Evolutionary conservation across 2,797 vertebrate species (phyloP).

Genomic region (Rhodeus uyekii): DNA sequence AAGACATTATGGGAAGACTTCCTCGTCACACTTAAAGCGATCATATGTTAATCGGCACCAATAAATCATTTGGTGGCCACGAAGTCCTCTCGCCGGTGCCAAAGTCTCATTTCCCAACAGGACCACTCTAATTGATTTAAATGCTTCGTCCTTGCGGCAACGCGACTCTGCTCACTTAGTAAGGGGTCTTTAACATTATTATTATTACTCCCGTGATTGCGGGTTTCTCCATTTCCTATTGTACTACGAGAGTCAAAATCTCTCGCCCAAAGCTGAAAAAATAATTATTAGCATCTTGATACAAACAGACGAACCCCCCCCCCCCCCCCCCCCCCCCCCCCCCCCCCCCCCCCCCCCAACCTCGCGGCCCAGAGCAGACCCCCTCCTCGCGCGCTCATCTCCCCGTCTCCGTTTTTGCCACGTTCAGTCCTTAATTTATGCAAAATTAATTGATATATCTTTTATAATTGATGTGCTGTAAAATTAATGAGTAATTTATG

Average conservation of each 20-base stretch:
- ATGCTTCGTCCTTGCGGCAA: slow-evolving; percentile 94
- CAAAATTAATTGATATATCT: slow-evolving; percentile 99
- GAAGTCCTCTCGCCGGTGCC: slow-evolving; percentile 84
- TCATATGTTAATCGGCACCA: slow-evolving; percentile 84
- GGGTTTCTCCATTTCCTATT: slow-evolving; percentile 80
- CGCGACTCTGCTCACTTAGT: slow-evolving; percentile 95
- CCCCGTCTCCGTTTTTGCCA: slow-evolving; percentile 78
- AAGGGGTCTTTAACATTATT: slow-evolving; percentile 98
- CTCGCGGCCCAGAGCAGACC: slow-evolving; percentile 73
- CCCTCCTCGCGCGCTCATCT: slow-evolving; percentile 85
- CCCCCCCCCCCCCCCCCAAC: slow-evolving; percentile 18
- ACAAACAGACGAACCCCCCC: slow-evolving; percentile 92
- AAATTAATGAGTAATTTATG: slow-evolving; percentile 99
- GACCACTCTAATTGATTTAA: slow-evolving; percentile 98
- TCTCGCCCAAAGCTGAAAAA: slow-evolving; percentile 98
- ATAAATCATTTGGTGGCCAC: slow-evolving; percentile 70
- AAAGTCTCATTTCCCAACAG: slow-evolving; percentile 91
- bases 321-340: slow-evolving; percentile 19
- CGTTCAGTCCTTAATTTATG: slow-evolving; percentile 97
- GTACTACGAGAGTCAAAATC: slow-evolving; percentile 83
- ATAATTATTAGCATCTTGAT: slow-evolving; percentile 98
- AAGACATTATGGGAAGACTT: slow-evolving; percentile 4
- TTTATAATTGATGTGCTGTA: slow-evolving; percentile 99
- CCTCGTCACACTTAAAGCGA: slow-evolving; percentile 84
- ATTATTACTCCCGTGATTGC: slow-evolving; percentile 85